Evolutionary conservation across 1,140 invertebrate genomes (phyloP), one percentile per base, ranked within the genome.

Genomic region (Lepidostoma basale): DNA sequence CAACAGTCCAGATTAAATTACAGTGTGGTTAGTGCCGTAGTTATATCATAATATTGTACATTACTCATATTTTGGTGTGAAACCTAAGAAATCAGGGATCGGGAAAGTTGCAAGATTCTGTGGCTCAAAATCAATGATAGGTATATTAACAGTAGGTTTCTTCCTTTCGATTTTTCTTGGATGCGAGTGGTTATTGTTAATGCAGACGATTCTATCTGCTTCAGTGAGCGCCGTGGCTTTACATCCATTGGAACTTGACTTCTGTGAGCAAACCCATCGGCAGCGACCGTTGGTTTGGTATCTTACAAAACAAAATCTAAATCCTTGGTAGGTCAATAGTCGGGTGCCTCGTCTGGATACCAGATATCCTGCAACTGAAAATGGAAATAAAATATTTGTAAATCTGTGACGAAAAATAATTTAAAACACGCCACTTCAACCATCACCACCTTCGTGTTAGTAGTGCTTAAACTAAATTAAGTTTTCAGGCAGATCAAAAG

Each of bases 321-420:
- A 66, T 5, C 63, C 63, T 44, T 66, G 49, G 12, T 66, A 66
- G 9, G 36, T 56, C 28, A 66, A 25, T 4, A 66, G 18, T 58
- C 63, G 23, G 3, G 49, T 58, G 9, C 63, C 63, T 66, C 63
- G 14, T 33, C 40, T 42, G 8, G 49, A 58, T 16, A 66, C 25
- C 36, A 36, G 25, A 45, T 58, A 66, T 20, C 52, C 39, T 36
- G 63, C 52, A 56, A 66, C 63, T 58, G 39, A 58, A 66, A 44
- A 14, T 30, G 14, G 16, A 42, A 14, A 1, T n/a, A n/a, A n/a
- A n/a, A n/a, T n/a, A n/a, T n/a, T 60, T 60, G 20, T 42, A 60
- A 26, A 44, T 25, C 2, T 60, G 58, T 59, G 18, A 10, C 20
- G 33, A n/a, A n/a, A n/a, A n/a, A n/a, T n/a, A n/a, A n/a, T n/a